phyloP scores from a whole-genome alignment of 2,888 invertebrate species.

The Acleris literana region DNA sequence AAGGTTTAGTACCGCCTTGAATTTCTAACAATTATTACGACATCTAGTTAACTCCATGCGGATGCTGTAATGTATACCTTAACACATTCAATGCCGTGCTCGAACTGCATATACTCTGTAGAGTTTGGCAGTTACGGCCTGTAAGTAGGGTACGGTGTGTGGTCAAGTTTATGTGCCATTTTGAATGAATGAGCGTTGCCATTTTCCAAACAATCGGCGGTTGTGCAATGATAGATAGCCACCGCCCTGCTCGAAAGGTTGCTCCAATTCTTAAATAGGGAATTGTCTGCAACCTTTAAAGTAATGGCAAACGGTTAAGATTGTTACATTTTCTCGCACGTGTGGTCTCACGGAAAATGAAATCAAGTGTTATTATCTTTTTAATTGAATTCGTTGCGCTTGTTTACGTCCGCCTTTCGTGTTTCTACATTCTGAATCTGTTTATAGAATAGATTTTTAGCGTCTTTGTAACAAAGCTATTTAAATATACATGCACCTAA shows the following conservation, averaged over 20 bases:
- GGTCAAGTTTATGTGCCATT: slow-evolving; percentile 27
- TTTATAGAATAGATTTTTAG: no score
- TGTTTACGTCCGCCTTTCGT: neutral
- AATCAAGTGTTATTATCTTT: slow-evolving; percentile 24
- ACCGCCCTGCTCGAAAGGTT: slow-evolving; percentile 53
- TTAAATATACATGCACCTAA: no score
- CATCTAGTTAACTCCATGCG: slow-evolving; percentile 2
- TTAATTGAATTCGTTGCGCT: slow-evolving; percentile 18
- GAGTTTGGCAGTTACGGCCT: no score
- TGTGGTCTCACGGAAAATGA: slow-evolving; percentile 22
- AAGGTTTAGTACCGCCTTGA: slow-evolving; percentile 16
- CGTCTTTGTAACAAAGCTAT: no score
- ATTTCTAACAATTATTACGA: slow-evolving; percentile 27
- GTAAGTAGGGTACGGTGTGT: slow-evolving; percentile 20
- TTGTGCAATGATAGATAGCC: slow-evolving; percentile 56
- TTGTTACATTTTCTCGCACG: slow-evolving; percentile 26
- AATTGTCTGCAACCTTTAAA: slow-evolving; percentile 34
- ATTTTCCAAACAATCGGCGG: slow-evolving; percentile 59
- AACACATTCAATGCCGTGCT: neutral
- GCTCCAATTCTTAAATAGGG: slow-evolving; percentile 44
- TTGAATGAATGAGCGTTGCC: slow-evolving; percentile 47
- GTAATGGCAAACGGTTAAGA: slow-evolving; percentile 22
- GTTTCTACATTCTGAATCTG: neutral
- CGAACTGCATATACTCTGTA: no score
- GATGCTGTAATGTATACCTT: slow-evolving; percentile 14